Percentiles rank a stretch among this genome's conserved stretches.
Evolutionary conservation across 2,888 invertebrate genomes (phyloP).

Genomic region (Scelioninae gen. 1): DNA sequence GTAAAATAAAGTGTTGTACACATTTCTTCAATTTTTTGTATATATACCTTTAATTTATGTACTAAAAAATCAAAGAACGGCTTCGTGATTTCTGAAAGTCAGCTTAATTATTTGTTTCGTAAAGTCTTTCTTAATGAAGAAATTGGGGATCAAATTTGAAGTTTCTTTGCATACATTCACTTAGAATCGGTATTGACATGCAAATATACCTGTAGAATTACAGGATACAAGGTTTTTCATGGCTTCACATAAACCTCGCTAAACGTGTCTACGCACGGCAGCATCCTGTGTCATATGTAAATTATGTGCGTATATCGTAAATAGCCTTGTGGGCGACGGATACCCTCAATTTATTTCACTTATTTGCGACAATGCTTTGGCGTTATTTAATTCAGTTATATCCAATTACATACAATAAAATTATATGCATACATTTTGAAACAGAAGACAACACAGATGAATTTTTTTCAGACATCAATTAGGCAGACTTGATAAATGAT

Average conservation of each 20-base stretch:
- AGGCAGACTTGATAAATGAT: slow-evolving; percentile 22
- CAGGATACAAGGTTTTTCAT: slow-evolving; percentile 42
- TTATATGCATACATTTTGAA: slow-evolving; percentile 19
- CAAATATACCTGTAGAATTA: slow-evolving; percentile 47
- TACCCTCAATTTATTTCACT: slow-evolving; percentile 65
- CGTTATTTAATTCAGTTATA: slow-evolving; percentile 58
- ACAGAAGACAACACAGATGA: slow-evolving; percentile 39
- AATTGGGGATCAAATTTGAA: slow-evolving; percentile 23
- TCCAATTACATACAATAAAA: slow-evolving; percentile 54
- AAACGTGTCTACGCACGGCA: slow-evolving; percentile 58
- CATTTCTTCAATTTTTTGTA: neutral
- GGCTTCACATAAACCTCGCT: slow-evolving; percentile 55
- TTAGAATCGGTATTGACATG: slow-evolving; percentile 49
- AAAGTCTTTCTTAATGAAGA: slow-evolving; percentile 9
- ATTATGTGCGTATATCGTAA: slow-evolving; percentile 60
- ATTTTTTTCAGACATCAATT: slow-evolving; percentile 36
- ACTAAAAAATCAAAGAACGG: too few relatives aligned
- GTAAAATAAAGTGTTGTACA: slow-evolving; percentile 1
- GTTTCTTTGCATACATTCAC: slow-evolving; percentile 11
- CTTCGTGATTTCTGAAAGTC: too few relatives aligned
- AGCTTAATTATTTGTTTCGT: neutral
- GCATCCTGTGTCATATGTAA: slow-evolving; percentile 66
- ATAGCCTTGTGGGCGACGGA: slow-evolving; percentile 55
- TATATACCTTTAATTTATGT: too few relatives aligned
- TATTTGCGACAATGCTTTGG: slow-evolving; percentile 63